Conservation (phyloP, 2,888 invertebrate species). For the Halictus quadricinctus region DNA sequence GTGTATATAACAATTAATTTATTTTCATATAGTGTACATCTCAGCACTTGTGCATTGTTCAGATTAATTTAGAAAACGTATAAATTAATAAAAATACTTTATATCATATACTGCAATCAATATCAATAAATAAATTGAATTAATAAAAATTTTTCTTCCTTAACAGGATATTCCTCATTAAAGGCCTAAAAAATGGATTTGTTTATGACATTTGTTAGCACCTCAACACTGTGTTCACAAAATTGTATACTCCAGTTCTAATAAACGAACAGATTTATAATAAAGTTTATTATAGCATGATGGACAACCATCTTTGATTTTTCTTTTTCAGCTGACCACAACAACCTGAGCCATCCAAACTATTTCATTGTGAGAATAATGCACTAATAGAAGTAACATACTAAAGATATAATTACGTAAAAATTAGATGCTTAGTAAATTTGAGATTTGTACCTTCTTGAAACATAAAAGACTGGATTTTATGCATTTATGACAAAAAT, state of each 20-base stretch:
- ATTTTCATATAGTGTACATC: neutral
- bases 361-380: too few relatives aligned
- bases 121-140: neutral
- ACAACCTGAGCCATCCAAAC: neutral
- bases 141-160: neutral
- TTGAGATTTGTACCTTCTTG: neutral
- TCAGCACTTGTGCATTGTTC: neutral
- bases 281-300: neutral
- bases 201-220: neutral
- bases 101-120: neutral
- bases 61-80: neutral
- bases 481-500: neutral
- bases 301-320: neutral
- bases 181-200: neutral
- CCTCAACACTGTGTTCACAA: too few relatives aligned
- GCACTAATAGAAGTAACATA: too few relatives aligned
- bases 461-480: neutral
- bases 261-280: too few relatives aligned
- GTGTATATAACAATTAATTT: neutral
- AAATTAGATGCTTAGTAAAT: neutral
- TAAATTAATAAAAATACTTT: neutral
- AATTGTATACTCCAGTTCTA: neutral
- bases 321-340: neutral
- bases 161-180: neutral
- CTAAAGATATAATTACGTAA: neutral